These are phyloP conservation scores for Antheraea pernyi DNA, from an alignment of 1,140 invertebrate genomes.

Conservation along the genomic window DNA sequence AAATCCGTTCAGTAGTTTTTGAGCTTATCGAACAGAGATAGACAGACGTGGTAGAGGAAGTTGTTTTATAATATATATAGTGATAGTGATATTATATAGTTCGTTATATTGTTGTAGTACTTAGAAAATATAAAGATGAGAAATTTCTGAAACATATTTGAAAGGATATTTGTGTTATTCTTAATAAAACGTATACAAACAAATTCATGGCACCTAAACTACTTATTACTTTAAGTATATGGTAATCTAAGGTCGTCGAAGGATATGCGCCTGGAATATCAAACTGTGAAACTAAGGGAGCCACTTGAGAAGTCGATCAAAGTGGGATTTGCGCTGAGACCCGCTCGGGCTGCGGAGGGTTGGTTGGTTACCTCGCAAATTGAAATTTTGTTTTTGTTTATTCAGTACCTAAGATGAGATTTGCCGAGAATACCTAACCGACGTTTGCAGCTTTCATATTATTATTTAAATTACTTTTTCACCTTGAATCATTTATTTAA, in stretches of 20 bases:
- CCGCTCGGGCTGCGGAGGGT: constrained; percentile 40
- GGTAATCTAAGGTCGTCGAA: constrained; percentile 27
- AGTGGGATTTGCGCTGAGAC: constrained; percentile 63
- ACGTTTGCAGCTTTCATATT: constrained; percentile 1
- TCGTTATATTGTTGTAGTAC: too few relatives aligned
- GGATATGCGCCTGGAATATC: constrained; percentile 42
- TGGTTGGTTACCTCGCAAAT: constrained; percentile 54
- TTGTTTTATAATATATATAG: too few relatives aligned
- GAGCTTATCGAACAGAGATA: too few relatives aligned
- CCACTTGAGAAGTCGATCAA: constrained; percentile 68
- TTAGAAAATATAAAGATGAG: too few relatives aligned
- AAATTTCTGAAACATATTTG: too few relatives aligned
- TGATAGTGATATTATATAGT: too few relatives aligned
- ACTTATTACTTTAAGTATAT: constrained; percentile 18
- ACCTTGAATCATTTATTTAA: not conserved
- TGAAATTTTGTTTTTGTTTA: constrained; percentile 69
- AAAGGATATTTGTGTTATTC: not conserved
- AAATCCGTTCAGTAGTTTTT: too few relatives aligned
- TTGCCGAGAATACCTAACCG: constrained; percentile 13
- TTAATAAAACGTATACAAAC: not conserved
- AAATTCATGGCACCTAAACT: constrained; percentile 9
- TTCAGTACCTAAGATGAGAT: constrained; percentile 52
- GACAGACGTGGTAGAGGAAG: too few relatives aligned
- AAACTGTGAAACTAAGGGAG: constrained; percentile 52
- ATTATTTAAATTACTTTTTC: not conserved